Base-by-base conservation (phyloP, 2,888 invertebrate genomes). In the Morinoia aosen region DNA sequence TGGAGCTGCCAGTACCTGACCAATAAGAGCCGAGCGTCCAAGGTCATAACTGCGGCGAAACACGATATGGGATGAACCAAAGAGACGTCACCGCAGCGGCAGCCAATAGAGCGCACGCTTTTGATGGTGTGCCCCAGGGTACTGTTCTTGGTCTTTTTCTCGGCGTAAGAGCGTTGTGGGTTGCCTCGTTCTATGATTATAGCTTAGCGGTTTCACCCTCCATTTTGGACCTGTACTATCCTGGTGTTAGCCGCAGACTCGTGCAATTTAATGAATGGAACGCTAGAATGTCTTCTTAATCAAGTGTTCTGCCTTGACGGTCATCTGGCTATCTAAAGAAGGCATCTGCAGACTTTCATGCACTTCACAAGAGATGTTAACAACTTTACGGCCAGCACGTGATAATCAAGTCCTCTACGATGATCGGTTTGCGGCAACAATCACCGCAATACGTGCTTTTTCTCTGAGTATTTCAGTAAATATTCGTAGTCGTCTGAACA, bases 141-240 rank as follows among this genome's bases (percentile, higher is more conserved):
- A 56, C 58, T 48, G 93, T 48, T 56, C 93, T 93, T 11, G 33
- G 76, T 90, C 48, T 93, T 93, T 57, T 93, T 93, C 93, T 93
- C 33, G 93, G 93, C 93, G 48, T 93, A 57, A 93, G 93, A 48
- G 93, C 93, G 93, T 93, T 93, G 93, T 57, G 93, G 93, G 93
- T 93, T 93, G 93, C 93, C 93, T 93, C 48, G 93, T 93, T 48
- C 57, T 10, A 93, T 93, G 93, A 93, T 93, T 93, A 93, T 93
- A 93, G 93, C 93, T 93, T 93, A 93, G 93, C 93, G 93, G 93
- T 93, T 93, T 93, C 93, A 93, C 93, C 93, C 93, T 93, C 93
- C 93, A 93, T 93, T 93, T 93, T 93, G 58, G 93, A 93, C 93
- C 93, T 93, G 56, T 11, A 48, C 48, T 93, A 93, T 93, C 93